A percentile compares a stretch with the other conserved stretches of the same genome.
Evolutionary conservation across 1,140 invertebrate genomes (phyloP).

Genomic region (Daktulosphaira vitifoliae): DNA sequence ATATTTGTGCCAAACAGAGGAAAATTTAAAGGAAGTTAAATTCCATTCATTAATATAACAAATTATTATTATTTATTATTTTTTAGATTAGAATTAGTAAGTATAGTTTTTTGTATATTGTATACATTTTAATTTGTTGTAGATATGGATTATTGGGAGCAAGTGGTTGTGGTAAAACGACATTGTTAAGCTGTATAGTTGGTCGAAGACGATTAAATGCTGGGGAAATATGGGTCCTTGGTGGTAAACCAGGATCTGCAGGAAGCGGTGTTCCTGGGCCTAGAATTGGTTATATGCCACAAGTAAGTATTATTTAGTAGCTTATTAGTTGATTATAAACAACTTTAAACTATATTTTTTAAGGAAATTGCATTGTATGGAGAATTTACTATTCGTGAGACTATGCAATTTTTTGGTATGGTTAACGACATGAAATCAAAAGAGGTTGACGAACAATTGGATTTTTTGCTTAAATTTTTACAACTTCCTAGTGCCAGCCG

Average conservation of each 20-base stretch:
- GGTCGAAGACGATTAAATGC: conserved; percentile 64
- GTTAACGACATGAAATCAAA: conserved; percentile 80
- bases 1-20: too few species aligned
- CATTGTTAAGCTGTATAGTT: conserved; percentile 73
- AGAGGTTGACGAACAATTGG: conserved; percentile 69
- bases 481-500: conserved; percentile 76
- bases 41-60: too few species aligned
- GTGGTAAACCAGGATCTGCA: conserved; percentile 69
- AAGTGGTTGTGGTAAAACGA: conserved; percentile 77
- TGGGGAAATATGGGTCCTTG: conserved; percentile 73
- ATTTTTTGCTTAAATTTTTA: conserved; percentile 82
- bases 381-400: conserved; percentile 90
- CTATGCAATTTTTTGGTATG: conserved; percentile 94
- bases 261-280: conserved; percentile 71
- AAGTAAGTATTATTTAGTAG: conserved; percentile 45
- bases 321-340: background rate
- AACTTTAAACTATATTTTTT: background rate
- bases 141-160: conserved; percentile 75
- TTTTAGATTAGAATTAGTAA: too few species aligned
- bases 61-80: too few species aligned
- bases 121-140: too few species aligned
- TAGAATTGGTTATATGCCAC: conserved; percentile 77
- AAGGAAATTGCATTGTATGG: conserved; percentile 88
- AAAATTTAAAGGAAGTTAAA: too few species aligned
- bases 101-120: too few species aligned